Conservation (phyloP, 2,113 vertebrate species). For the Ifrita kowaldi region DNA sequence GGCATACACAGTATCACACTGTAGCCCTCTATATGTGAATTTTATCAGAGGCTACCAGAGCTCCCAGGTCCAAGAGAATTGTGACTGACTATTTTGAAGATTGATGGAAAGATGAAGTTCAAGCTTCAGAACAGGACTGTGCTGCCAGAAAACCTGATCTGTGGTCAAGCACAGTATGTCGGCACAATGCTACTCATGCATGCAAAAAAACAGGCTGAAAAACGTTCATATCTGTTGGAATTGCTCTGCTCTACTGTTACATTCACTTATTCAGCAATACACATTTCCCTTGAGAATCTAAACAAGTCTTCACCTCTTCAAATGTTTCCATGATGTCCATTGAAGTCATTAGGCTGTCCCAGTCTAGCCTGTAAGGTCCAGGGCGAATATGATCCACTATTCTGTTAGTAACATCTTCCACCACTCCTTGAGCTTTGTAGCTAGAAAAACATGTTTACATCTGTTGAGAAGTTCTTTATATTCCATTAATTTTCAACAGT, state of each 20-base stretch:
- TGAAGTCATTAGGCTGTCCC: slow-evolving; percentile 85
- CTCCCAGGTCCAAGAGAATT: background rate
- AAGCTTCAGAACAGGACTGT: background rate
- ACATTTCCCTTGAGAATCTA: background rate
- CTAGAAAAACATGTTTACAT: slow-evolving; percentile 53
- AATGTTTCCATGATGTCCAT: slow-evolving; percentile 81
- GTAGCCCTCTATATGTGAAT: background rate
- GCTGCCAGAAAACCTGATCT: background rate
- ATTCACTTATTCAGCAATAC: background rate
- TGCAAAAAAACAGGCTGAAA: background rate
- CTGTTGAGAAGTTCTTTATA: background rate
- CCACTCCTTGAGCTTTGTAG: slow-evolving; percentile 82
- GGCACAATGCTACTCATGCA: accelerated
- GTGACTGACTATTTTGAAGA: background rate
- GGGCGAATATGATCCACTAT: slow-evolving; percentile 83
- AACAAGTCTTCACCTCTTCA: slow-evolving; percentile 72
- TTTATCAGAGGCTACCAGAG: background rate
- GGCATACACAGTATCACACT: background rate
- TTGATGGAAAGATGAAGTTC: background rate
- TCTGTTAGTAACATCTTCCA: slow-evolving; percentile 70
- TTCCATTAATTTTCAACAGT: background rate
- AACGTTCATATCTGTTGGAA: background rate
- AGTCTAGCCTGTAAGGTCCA: slow-evolving; percentile 79
- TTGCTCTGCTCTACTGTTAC: background rate
- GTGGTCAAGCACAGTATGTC: background rate